These are phyloP conservation scores for Eidolon dupreanum DNA, from an alignment of 2,797 vertebrate species.

Conservation along the genomic window DNA sequence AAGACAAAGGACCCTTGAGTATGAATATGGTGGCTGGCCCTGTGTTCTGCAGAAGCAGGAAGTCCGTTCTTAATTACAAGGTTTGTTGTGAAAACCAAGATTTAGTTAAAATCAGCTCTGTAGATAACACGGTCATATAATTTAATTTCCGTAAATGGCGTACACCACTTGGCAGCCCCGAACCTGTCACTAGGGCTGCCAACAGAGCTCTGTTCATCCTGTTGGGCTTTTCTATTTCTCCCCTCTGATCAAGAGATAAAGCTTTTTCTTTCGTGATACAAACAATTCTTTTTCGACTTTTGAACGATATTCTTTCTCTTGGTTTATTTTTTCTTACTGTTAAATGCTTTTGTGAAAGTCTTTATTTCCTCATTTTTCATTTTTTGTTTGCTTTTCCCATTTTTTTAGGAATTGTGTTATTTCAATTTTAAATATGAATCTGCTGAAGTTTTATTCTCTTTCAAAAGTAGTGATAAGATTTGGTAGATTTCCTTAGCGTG, in stretches of 20 bases:
- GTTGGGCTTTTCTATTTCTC: slow-evolving; percentile 37
- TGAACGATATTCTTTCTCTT: background rate
- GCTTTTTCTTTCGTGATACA: slow-evolving; percentile 15
- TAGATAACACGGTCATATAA: background rate
- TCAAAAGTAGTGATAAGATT: background rate
- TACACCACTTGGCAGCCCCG: background rate
- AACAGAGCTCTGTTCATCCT: background rate
- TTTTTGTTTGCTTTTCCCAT: background rate
- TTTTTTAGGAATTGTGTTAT: background rate
- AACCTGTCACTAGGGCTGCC: background rate
- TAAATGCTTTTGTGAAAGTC: background rate
- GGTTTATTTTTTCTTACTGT: background rate
- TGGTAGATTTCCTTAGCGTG: background rate
- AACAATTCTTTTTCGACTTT: background rate
- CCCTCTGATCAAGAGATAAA: background rate
- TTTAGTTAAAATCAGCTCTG: slow-evolving; percentile 30
- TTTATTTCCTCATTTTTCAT: background rate
- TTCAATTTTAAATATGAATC: background rate
- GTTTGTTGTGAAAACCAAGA: background rate
- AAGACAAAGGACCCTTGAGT: background rate
- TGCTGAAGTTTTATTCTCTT: background rate
- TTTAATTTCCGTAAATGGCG: slow-evolving; percentile 25
- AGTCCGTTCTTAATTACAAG: background rate
- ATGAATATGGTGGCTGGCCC: background rate
- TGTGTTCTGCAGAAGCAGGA: background rate